These are phyloP conservation scores for Gymnothorax javanicus DNA, from an alignment of 2,797 vertebrate species.

Conservation along the genomic window DNA sequence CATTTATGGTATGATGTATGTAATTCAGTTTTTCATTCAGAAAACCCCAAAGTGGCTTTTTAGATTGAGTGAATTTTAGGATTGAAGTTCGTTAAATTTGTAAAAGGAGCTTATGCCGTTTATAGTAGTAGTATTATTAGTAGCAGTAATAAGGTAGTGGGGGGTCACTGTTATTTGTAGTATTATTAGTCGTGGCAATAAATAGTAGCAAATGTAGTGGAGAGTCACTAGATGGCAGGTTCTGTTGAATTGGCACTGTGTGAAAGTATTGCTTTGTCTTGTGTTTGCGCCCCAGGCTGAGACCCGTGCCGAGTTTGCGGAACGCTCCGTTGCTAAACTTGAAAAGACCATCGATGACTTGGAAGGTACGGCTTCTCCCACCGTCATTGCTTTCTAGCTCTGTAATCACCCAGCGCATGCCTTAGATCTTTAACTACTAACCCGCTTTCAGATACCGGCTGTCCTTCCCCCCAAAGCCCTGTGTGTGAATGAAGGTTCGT, in stretches of 20 bases:
- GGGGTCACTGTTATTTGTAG: not conserved
- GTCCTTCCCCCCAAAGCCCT: not conserved
- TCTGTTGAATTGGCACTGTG: not conserved
- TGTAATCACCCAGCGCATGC: not conserved
- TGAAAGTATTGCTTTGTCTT: not conserved
- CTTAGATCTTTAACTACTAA: slow-evolving; percentile 2
- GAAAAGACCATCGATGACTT: slow-evolving; percentile 98
- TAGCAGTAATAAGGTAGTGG: not conserved
- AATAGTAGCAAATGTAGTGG: too few relatives aligned
- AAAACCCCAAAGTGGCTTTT: not conserved
- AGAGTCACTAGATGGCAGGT: not conserved
- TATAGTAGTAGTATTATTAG: not conserved
- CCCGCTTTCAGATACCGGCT: not conserved
- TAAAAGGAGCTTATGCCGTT: not conserved
- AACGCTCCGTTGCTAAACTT: slow-evolving; percentile 94
- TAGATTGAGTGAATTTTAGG: not conserved
- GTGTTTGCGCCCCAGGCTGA: slow-evolving; percentile 78
- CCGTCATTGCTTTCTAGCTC: slow-evolving; percentile 13
- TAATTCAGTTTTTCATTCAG: not conserved
- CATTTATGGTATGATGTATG: not conserved
- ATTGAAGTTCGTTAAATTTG: not conserved
- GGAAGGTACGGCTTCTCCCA: slow-evolving; percentile 80
- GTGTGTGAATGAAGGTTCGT: slow-evolving; percentile 13
- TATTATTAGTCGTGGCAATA: too few relatives aligned
- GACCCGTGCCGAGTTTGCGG: slow-evolving; percentile 94